Conservation (phyloP, 2,113 vertebrate genomes). For the Amazona vittata region DNA sequence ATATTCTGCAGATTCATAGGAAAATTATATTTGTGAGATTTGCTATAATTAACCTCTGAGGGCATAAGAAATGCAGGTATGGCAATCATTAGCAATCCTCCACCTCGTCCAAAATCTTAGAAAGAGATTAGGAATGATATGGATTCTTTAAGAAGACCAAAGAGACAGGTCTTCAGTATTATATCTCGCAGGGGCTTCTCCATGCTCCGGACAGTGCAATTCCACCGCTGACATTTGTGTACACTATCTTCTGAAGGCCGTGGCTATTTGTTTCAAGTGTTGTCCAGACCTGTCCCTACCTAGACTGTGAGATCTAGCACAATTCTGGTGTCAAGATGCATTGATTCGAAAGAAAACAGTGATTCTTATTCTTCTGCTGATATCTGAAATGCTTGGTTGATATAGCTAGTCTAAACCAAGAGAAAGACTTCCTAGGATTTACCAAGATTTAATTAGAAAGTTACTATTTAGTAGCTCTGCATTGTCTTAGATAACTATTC, state of each 20-base stretch:
- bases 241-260: not conserved
- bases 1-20: not conserved
- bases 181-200: not conserved
- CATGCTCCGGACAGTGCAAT: not conserved
- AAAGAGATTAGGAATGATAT: not conserved
- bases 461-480: not conserved
- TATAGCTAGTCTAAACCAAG: not conserved
- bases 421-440: not conserved
- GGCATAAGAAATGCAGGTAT: not conserved
- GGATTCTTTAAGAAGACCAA: not conserved
- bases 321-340: not conserved
- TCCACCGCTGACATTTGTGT: not conserved
- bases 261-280: not conserved
- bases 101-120: not conserved
- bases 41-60: not conserved
- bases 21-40: not conserved
- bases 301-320: not conserved
- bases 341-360: not conserved
- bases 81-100: not conserved
- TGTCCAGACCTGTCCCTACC: not conserved
- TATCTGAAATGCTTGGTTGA: not conserved
- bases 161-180: not conserved
- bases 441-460: not conserved
- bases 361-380: not conserved
- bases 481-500: not conserved